Conservation (phyloP, 1,140 invertebrate genomes). For the Rhagoletis pomonella region DNA sequence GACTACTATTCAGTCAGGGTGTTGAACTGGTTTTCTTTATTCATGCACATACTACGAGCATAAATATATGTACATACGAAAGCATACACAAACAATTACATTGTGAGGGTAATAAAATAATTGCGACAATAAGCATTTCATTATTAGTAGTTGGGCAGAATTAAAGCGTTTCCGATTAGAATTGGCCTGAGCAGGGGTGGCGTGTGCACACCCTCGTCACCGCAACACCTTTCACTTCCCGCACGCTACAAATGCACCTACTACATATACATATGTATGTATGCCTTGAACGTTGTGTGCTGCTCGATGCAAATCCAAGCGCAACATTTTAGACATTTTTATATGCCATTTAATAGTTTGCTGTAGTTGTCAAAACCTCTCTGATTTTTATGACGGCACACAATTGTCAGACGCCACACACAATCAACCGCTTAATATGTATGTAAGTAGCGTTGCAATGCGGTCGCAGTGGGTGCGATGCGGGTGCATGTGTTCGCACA, state of each 20-base stretch:
- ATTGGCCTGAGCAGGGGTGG: not conserved
- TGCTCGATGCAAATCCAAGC: not conserved
- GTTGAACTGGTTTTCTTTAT: not conserved
- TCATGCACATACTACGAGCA: not conserved
- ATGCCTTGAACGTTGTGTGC: not conserved
- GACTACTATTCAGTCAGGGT: slow-evolving; percentile 13
- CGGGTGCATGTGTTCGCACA: not conserved
- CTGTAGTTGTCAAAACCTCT: slow-evolving; percentile 45
- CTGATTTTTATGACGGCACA: slow-evolving; percentile 51
- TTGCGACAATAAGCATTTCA: slow-evolving; percentile 60
- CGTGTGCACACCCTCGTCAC: not conserved
- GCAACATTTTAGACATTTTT: slow-evolving; percentile 49
- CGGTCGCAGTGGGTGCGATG: not conserved
- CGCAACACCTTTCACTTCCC: too few species aligned
- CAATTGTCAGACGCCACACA: not conserved
- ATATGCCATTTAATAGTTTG: slow-evolving; percentile 58
- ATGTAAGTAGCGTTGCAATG: not conserved
- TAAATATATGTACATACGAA: not conserved
- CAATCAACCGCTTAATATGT: not conserved
- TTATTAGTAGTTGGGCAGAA: slow-evolving; percentile 54
- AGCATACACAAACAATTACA: not conserved
- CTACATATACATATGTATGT: too few species aligned
- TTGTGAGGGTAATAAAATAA: slow-evolving; percentile 59
- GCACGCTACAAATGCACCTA: not conserved
- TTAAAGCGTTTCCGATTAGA: slow-evolving; percentile 31